Evolutionary conservation across 1,140 invertebrate species (phyloP), one percentile per base, ranked within the genome.

Genomic region (Phthorimaea operculella): DNA sequence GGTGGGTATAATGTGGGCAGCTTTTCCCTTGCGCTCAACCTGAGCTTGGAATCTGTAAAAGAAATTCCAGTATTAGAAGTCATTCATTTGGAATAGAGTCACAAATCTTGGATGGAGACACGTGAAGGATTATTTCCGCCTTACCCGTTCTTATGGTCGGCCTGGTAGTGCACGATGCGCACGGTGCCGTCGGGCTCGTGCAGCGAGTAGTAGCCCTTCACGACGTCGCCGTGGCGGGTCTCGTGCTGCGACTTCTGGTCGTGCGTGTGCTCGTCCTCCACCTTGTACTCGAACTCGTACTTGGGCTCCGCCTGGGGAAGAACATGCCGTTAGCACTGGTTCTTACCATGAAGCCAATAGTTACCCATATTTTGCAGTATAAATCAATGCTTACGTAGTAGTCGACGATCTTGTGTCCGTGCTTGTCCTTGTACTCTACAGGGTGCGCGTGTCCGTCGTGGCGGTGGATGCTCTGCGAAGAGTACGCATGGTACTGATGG

Each of bases 111-210:
- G 21, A 28, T 4, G 21, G 21, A 28, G 21, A n/a, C n/a, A n/a
- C n/a, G n/a, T n/a, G n/a, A n/a, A n/a, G n/a, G n/a, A n/a, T n/a
- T n/a, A n/a, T n/a, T n/a, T n/a, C n/a, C n/a, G n/a, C n/a, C 47
- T 57, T 61, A 74, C 59, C 87, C 87, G 57, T 77, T 87, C 56
- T 85, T 77, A 48, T 85, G 75, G 63, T 89, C 88, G 42, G 87
- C 87, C 1, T 84, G 84, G 66, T 90, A 90, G 51, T 89, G 83
- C 9, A 90, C 89, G 39, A 62, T 57, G 39, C 70, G 64, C 50
- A 68, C 18, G 15, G 62, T 66, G 50, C 72, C 72, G 51, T 74
- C 72, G 18, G 70, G 74, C 66, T 68, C 62, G 45, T 69, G 68
- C 56, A 75, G 61, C 16, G 60, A 63, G 66, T 75, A 75, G 16